phyloP scores from a whole-genome alignment of 2,888 invertebrate genomes.

The Ectemnius cavifrons region DNA sequence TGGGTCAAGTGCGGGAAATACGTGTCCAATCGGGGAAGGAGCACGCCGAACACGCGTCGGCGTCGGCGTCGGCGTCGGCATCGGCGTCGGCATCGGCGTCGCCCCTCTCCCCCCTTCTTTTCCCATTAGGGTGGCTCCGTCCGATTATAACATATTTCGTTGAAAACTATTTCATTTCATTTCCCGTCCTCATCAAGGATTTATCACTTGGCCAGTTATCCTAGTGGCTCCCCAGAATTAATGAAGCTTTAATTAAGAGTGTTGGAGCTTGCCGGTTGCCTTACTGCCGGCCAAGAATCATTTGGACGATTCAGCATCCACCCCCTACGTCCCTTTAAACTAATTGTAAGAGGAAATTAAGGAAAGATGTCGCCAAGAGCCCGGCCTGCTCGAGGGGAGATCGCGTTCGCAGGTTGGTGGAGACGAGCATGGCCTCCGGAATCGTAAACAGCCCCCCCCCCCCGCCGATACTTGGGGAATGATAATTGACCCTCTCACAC shows the following conservation, averaged over 20 bases:
- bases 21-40: slow-evolving; percentile 45
- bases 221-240: slow-evolving; percentile 56
- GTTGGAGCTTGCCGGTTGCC: slow-evolving; percentile 30
- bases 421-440: slow-evolving; percentile 48
- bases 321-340: slow-evolving; percentile 35
- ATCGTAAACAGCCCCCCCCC: slow-evolving; percentile 69
- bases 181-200: too few relatives aligned
- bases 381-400: too few relatives aligned
- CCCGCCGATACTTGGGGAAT: slow-evolving; percentile 73
- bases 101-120: too few relatives aligned
- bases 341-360: slow-evolving; percentile 65
- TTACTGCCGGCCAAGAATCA: slow-evolving; percentile 25
- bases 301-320: slow-evolving; percentile 15
- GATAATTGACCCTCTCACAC: slow-evolving; percentile 71
- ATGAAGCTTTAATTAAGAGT: slow-evolving; percentile 72
- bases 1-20: slow-evolving; percentile 71
- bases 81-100: too few relatives aligned
- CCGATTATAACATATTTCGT: not conserved
- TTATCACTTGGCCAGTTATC: too few relatives aligned
- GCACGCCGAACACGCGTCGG: not conserved
- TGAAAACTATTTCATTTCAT: not conserved
- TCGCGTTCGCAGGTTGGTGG: too few relatives aligned
- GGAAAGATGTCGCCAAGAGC: slow-evolving; percentile 73
- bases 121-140: not conserved
- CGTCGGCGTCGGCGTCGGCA: too few relatives aligned